Evolutionary conservation across 2,797 vertebrate genomes (phyloP), one percentile per base, ranked within the genome.

Genomic region (Pelobates cultripes): DNA sequence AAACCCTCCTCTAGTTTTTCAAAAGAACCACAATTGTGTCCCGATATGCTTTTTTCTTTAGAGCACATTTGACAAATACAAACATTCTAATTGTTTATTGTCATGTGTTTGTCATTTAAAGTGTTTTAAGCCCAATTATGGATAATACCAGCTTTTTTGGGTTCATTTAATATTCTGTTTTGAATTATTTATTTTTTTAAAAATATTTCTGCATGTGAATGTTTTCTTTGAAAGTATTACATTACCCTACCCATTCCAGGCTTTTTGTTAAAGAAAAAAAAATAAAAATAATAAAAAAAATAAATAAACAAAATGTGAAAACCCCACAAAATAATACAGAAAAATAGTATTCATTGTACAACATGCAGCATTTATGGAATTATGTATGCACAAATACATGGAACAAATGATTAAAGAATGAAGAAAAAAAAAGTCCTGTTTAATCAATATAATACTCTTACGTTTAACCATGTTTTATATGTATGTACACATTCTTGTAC

Each of bases 71-170:
- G 14, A 66, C 40, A 78, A 47, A 17, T 40, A 47, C 67, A 71
- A 79, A 71, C 73, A 84, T 71, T 71, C 53, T 67, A 79, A 66
- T 63, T 71, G 43, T 79, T 79, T 79, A 51, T 67, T 76, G 67
- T 71, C 82, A 84, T 76, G 60, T 79, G 73, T 79, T 79, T 79
- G 73, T 60, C 57, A 84, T 84, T 84, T 70, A 75, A 71, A 43
- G 7, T 28, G 45, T 43, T 76, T 72, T 64, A 44, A 63, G 45
- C 41, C 28, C 45, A 60, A 41, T 53, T 63, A 42, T 17, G 72
- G 45, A 53, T 13, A 28, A 77, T 69, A 15, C 70, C 13, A 13
- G 9, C 47, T 73, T 80, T 53, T 69, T 28, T 40, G 79, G 71
- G 17, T 78, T 78, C 73, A 41, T 43, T 73, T 41, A 51, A 81